Base-by-base conservation (phyloP, 2,888 invertebrate genomes). In the Latheticus oryzae region DNA sequence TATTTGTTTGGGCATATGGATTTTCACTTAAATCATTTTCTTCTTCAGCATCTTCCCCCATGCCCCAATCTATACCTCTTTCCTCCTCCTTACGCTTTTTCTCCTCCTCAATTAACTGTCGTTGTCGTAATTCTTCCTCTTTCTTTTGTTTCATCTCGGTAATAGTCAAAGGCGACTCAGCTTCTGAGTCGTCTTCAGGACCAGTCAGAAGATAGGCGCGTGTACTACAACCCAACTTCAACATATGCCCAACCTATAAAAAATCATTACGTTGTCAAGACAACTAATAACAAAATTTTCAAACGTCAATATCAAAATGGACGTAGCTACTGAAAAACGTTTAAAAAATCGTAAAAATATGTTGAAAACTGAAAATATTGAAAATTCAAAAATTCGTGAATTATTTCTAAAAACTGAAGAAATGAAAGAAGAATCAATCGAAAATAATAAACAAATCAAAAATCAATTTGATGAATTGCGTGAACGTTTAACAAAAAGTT, bases 1-100 rank as follows among this genome's bases (percentile, higher is more conserved):
- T 93, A 35, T 84, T 86, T 0, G 89, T 86, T 38, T 83, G 81
- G 0, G 95, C 93, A 73, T 85, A 95, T 0, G 95, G 95, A 79
- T 95, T 95, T 62, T 91, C 90, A 0, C 87, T 78, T 1, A 91
- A 74, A 72, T 94, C 94, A 0, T 87, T 85, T 67, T 92, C 93
- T 64, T 93, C 93, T 64, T 92, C 93, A 0, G 93, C 94, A 71
- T 95, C 95, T 64, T 95, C 95, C 2, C 84, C 88, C 89, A 97
- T 92, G 66, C 97, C 97, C 97, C 97, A 97, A 73, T 88, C 87
- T 60, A 95, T 88, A 2, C 95, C 95, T 62, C 86, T 85, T 19
- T 86, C 85, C 28, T 86, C 85, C 66, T 81, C 83, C 61, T 83
- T 81, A 62, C 81, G 80, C 43, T 81, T 81, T 58, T 75, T 80